Evolutionary conservation across 2,113 vertebrate genomes (phyloP), one percentile per base, ranked within the genome.

Genomic region (Nanorana parkeri): DNA sequence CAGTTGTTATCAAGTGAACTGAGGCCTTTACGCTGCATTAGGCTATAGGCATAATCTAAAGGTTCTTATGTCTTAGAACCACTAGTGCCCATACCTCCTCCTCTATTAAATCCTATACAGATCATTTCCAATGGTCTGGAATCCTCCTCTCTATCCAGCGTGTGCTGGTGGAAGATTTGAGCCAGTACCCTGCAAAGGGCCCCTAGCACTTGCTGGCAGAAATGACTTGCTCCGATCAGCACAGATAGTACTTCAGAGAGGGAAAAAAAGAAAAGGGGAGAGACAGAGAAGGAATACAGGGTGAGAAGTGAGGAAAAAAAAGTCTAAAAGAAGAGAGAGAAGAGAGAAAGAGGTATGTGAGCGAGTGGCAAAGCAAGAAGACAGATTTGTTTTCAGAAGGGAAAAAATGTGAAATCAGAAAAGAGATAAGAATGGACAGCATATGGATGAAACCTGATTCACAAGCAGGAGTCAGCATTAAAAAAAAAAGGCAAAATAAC

Each of bases 131-230:
- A 92, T 92, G 87, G 94, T 93, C 94, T 94, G 91, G 94, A 96
- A 96, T 95, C 94, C 93, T 94, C 94, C 91, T 93, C 94, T 97
- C 92, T 94, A 95, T 96, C 91, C 91, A 92, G 95, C 93, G 92
- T 82, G 89, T 0, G 85, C 93, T 94, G 93, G 89, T 90, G 85
- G 89, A 88, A 68, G 91, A 94, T 66, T 32, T 83, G 21, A 95
- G 94, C 91, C 91, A 90, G 94, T 94, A 93, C 93, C 96, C 95
- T 95, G 94, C 91, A 92, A 91, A 91, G 96, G 96, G 96, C 96
- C 97, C 96, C 94, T 91, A 89, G 92, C 92, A 93, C 92, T 95
- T 87, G 91, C 95, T 96, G 93, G 94, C 95, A 95, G 92, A 86
- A 87, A 90, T 90, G 91, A 91, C 84, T 80, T 88, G 89, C 89